Evolutionary conservation across 1,140 invertebrate species (phyloP).

Genomic region (Maconellicoccus hirsutus): DNA sequence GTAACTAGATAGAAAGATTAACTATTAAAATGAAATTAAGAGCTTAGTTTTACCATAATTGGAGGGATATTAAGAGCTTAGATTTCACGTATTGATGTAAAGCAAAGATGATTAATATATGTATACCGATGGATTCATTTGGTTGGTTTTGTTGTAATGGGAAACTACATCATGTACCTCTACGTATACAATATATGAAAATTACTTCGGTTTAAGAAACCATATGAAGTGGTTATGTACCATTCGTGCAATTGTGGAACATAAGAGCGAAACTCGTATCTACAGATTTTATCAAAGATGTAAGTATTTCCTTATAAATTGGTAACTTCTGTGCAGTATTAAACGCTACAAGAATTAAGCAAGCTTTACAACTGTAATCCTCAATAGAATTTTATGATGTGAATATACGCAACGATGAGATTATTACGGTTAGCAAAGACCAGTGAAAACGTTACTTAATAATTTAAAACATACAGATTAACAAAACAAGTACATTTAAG

Average conservation of each 20-base stretch:
- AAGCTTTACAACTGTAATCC: background rate
- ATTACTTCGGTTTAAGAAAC: background rate
- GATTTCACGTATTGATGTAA: too few species aligned
- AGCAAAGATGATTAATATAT: too few species aligned
- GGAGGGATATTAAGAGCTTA: too few species aligned
- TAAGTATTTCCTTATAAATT: background rate
- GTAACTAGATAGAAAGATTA: too few species aligned
- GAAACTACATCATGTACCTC: too few species aligned
- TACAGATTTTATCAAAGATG: background rate
- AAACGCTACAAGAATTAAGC: background rate
- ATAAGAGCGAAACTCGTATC: background rate
- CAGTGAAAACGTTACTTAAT: background rate
- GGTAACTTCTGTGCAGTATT: background rate
- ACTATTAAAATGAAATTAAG: too few species aligned
- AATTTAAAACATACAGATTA: constrained; percentile 1
- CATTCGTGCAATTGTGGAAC: background rate
- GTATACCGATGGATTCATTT: too few species aligned
- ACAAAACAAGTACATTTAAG: background rate
- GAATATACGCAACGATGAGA: constrained; percentile 3
- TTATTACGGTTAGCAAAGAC: background rate
- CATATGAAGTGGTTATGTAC: background rate
- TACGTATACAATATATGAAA: too few species aligned
- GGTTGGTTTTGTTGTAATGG: too few species aligned
- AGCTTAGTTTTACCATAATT: too few species aligned
- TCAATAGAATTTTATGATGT: background rate